Conservation (phyloP, 2,888 invertebrate species). For the Shargacucullia verbasci region DNA sequence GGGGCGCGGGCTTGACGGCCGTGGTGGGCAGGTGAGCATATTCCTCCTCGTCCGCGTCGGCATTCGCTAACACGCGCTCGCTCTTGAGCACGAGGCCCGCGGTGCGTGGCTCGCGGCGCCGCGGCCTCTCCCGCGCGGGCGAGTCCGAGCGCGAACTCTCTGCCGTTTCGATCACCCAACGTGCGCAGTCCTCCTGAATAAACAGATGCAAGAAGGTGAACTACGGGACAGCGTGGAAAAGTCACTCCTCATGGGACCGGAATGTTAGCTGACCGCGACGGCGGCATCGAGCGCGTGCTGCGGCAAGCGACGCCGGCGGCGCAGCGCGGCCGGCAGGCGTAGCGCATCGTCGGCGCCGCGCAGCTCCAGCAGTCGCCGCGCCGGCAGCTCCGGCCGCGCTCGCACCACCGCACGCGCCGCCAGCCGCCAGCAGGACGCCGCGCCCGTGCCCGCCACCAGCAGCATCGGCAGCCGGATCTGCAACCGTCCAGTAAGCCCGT, state of each 20-base stretch:
- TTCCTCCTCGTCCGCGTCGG: slow-evolving; percentile 54
- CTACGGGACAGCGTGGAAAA: slow-evolving; percentile 30
- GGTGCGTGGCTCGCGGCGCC: slow-evolving; percentile 16
- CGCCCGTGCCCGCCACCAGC: slow-evolving; percentile 91
- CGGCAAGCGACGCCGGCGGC: slow-evolving; percentile 90
- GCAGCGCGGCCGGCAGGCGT: slow-evolving; percentile 89
- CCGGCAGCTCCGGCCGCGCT: slow-evolving; percentile 85
- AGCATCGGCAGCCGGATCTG: slow-evolving; percentile 54
- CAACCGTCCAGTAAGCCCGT: slow-evolving; percentile 7
- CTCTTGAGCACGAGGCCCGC: slow-evolving; percentile 3
- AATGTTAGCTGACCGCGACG: slow-evolving; percentile 68
- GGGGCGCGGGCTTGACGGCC: slow-evolving; percentile 4
- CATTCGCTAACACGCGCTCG: slow-evolving; percentile 16
- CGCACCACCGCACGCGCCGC: slow-evolving; percentile 59
- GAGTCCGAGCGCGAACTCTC: slow-evolving; percentile 27
- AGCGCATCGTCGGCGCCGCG: slow-evolving; percentile 92
- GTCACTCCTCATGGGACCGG: slow-evolving; percentile 12
- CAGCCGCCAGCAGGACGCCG: slow-evolving; percentile 77
- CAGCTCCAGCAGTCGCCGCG: slow-evolving; percentile 88
- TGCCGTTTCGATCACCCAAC: slow-evolving; percentile 66
- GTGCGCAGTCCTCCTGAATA: slow-evolving; percentile 79
- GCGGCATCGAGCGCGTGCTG: slow-evolving; percentile 92
- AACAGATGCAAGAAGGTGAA: slow-evolving; percentile 1
- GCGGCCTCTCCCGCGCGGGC: slow-evolving; percentile 13
- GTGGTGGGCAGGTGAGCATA: slow-evolving; percentile 60